phyloP scores from a whole-genome alignment of 2,113 vertebrate species.

The Nesogale talazaci region DNA sequence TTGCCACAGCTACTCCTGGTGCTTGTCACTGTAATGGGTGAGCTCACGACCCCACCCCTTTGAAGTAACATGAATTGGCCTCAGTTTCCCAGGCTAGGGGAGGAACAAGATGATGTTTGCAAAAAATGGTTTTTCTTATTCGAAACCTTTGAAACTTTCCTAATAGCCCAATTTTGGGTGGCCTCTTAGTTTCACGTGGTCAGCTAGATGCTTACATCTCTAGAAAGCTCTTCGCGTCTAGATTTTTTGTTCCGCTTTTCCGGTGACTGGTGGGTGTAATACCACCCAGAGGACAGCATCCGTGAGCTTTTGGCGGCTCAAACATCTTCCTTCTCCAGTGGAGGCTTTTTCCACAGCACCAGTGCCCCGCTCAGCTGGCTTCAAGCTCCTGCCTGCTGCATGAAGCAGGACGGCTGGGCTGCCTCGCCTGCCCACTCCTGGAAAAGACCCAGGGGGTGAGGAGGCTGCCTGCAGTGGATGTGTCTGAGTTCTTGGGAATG shows the following conservation, averaged over 20 bases:
- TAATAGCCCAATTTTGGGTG: neutral
- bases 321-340: neutral
- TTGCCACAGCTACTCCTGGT: constrained; percentile 48
- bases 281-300: neutral
- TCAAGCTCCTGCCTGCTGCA: neutral
- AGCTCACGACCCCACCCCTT: constrained; percentile 29
- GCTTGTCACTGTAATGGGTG: constrained; percentile 38
- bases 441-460: no score
- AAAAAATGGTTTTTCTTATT: constrained; percentile 32
- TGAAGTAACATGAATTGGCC: constrained; percentile 24
- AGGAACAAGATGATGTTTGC: neutral
- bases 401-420: neutral
- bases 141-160: constrained; percentile 17
- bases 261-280: neutral
- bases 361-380: neutral
- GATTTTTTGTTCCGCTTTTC: constrained; percentile 31
- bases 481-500: neutral
- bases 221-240: neutral
- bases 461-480: neutral
- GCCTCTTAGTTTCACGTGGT: neutral
- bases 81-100: neutral
- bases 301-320: neutral
- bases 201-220: neutral
- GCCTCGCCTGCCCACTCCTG: no score
- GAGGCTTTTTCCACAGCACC: neutral